Evolutionary conservation across 2,888 invertebrate species (phyloP), one percentile per base, ranked within the genome.

Genomic region (Tillus elongatus): DNA sequence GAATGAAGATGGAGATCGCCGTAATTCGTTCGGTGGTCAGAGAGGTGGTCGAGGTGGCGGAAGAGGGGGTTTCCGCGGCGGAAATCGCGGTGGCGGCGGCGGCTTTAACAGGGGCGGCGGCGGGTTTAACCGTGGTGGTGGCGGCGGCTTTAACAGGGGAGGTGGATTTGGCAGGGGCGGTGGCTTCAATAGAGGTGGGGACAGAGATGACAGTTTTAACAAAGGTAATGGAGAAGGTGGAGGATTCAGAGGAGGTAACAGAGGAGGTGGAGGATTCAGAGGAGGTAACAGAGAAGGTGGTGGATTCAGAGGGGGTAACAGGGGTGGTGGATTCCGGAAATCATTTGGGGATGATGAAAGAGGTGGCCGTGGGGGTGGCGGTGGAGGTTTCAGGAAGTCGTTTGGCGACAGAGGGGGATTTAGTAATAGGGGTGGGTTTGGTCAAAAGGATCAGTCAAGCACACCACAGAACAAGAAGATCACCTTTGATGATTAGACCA

Each of bases 391-490:
- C 30, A 60, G 57, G 34, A 51, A 42, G 43, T 54, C 48, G 49
- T 58, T 42, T 50, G 55, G 38, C 38, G 57, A 31, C 40, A 51
- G 40, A 39, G 53, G 43, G 28, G 15, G 51, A n/a, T 11, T 64
- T 67, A 36, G 56, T 64, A 15, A 40, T 15, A 45, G 37, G 40
- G 58, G 57, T 9, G 61, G 60, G 31, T 53, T 54, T 19, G 53
- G 55, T n/a, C 55, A 54, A 26, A 52, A 53, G 10, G 54, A 50
- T 11, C 57, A 53, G 39, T 11, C 37, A 37, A 34, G 12, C 9
- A 8, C 30, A 11, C 63, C 41, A 76, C n/a, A 79, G 63, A 85
- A 84, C 63, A 85, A 83, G 69, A 84, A 83, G 68, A 83, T 82
- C 41, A 75, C 71, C 36, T 83, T 83, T 60, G 79, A 63, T 44